A percentile compares a stretch with the other conserved stretches of the same genome.
Conservation (phyloP, 2,113 vertebrate genomes). For the Alligator sinensis region DNA sequence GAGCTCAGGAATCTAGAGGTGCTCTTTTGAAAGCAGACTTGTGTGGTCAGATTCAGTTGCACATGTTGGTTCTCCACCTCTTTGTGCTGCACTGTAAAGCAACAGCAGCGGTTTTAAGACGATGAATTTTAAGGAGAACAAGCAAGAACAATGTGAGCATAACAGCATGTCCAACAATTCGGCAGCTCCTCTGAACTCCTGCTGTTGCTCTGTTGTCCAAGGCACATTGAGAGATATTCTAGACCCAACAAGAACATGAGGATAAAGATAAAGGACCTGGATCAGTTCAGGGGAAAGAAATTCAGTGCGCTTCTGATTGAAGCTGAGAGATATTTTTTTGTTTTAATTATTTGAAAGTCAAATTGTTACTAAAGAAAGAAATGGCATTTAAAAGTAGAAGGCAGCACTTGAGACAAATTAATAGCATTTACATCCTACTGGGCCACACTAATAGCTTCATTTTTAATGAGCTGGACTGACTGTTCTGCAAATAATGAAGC, state of each 20-base stretch:
- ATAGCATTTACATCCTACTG: not conserved
- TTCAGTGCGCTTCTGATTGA: not conserved
- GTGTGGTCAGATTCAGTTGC: not conserved
- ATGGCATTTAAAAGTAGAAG: not conserved
- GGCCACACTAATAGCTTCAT: not conserved
- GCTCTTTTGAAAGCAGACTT: not conserved
- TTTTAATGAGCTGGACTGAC: not conserved
- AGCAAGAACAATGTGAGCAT: not conserved
- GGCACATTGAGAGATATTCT: not conserved
- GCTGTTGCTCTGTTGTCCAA: not conserved
- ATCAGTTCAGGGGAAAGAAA: not conserved
- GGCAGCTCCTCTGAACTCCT: not conserved
- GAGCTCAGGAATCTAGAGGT: not conserved
- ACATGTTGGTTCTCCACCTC: not conserved
- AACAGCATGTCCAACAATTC: not conserved
- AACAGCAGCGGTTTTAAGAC: rapidly evolving
- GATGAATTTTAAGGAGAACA: not conserved
- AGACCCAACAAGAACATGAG: not conserved
- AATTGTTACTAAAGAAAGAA: rapidly evolving
- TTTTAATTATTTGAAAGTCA: not conserved
- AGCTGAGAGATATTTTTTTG: not conserved
- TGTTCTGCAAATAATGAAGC: not conserved
- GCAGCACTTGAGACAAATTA: not conserved
- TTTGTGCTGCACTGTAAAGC: not conserved
- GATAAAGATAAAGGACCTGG: not conserved